Evolutionary conservation across 2,797 vertebrate genomes (phyloP).

Genomic region (Trachops cirrhosus): DNA sequence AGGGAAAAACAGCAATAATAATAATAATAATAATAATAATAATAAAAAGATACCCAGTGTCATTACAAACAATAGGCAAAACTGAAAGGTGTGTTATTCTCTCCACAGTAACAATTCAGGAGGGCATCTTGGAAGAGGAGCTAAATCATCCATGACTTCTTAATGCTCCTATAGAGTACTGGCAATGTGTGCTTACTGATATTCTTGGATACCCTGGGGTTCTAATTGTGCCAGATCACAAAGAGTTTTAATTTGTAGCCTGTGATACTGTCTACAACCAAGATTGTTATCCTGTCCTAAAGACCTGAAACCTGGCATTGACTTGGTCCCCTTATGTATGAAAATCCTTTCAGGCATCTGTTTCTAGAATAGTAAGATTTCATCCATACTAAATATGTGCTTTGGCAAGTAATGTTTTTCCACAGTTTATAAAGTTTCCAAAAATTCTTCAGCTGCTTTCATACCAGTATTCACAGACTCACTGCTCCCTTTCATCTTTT

Average conservation of each 20-base stretch:
- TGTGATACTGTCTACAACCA: background rate
- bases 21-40: no score
- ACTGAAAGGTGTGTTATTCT: background rate
- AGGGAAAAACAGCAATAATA: background rate
- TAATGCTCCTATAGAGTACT: background rate
- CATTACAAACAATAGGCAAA: background rate
- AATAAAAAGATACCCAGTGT: background rate
- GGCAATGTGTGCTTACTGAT: background rate
- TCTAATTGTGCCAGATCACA: background rate
- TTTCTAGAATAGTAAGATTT: background rate
- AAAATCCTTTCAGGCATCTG: no score
- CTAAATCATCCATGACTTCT: background rate
- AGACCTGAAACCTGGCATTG: background rate
- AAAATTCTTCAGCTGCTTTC: background rate
- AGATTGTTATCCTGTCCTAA: background rate
- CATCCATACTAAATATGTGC: background rate
- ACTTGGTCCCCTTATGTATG: no score
- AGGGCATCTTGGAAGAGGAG: background rate
- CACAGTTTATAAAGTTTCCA: background rate
- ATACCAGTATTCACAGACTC: background rate
- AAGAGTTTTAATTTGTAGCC: background rate
- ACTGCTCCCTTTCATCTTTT: background rate
- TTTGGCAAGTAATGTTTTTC: background rate
- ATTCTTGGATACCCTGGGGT: background rate
- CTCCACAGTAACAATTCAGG: background rate